Base-by-base conservation (phyloP, 2,797 vertebrate genomes). In the Eulemur rubriventer region DNA sequence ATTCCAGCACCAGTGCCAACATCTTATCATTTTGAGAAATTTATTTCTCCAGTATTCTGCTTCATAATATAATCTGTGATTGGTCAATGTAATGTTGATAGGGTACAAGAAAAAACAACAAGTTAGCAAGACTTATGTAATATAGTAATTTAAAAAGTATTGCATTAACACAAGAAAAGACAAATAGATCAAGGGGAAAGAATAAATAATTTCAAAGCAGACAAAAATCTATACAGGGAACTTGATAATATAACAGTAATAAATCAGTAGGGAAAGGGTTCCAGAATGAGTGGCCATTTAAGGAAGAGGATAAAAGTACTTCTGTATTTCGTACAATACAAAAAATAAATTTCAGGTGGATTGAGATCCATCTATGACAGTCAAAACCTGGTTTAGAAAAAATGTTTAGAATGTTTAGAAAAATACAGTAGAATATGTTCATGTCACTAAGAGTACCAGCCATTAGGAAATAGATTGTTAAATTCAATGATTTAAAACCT, bases 11-110 rank as follows among this genome's bases (percentile, higher is more conserved):
- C 61, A 78, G 46, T 41, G 73, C 89, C 90, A 93, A 84, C 72
- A 82, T 87, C 67, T 94, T 95, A 93, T 75, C 76, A 88, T 91
- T 80, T 88, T 93, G 43, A 91, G 86, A 84, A 93, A 94, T 63
- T 96, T 69, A 85, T 93, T 96, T 91, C 35, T 33, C n/a, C 61
- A 73, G 48, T 79, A 89, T 94, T 93, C 57, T 91, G 69, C 30
- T 73, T 87, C 48, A 83, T 20, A 91, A 20, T 94, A 63, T 94
- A 84, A 61, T 83, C 82, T 43, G 17, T 91, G 33, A 87, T 80
- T 94, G 28, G 26, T 50, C 82, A 73, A 78, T 73, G 48, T 20
- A n/a, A 46, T 82, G 65, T 73, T 91, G n/a, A 35, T 63, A 89
- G 9, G 26, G 2, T 89, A 55, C 5, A 93, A 76, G 38, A 46